Base-by-base conservation (phyloP, 2,797 vertebrate species). In the Florisuga fusca region DNA sequence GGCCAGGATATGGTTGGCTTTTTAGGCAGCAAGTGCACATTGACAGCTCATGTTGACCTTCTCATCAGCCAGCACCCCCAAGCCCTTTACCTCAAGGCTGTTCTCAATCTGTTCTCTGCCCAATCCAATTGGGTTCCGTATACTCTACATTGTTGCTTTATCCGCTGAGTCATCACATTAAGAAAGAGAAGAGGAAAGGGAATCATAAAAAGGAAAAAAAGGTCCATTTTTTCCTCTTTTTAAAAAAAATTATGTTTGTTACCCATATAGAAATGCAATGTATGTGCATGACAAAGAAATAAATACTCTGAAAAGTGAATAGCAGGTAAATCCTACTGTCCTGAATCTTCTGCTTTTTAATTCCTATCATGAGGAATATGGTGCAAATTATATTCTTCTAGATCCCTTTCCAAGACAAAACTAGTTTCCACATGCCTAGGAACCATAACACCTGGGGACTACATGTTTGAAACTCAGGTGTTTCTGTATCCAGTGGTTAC, bases 151-250 rank as follows among this genome's bases (percentile, higher is more conserved):
- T 54, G 15, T 2, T 81, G 36, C 22, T 78, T 33, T 68, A 78
- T 62, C 5, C 8, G 34, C 21, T 59, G 12, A 4, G 5, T 55
- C 7, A 51, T 2, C 26, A 17, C 3, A 14, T 4, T 20, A 33
- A 36, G 22, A n/a, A 33, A 15, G 5, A 15, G 46, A 15, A 34
- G 53, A 8, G 19, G 6, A 26, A 18, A 10, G 9, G 15, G 13
- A 11, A 50, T 68, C 20, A 15, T 36, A 31, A 5, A 29, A 10
- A 17, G 23, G 3, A 21, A 27, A 12, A 5, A 34, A 8, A 18
- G 22, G 3, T 12, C 8, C 1, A 43, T 46, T 1, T 0, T 36
- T 50, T 79, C 23, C 46, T 12, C 6, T 18, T 7, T 53, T 17
- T 17, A 21, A 25, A 23, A 57, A 41, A 21, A 45, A 23, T 15